Evolutionary conservation across 2,888 invertebrate genomes (phyloP).

Genomic region (Heliconius ethilla): DNA sequence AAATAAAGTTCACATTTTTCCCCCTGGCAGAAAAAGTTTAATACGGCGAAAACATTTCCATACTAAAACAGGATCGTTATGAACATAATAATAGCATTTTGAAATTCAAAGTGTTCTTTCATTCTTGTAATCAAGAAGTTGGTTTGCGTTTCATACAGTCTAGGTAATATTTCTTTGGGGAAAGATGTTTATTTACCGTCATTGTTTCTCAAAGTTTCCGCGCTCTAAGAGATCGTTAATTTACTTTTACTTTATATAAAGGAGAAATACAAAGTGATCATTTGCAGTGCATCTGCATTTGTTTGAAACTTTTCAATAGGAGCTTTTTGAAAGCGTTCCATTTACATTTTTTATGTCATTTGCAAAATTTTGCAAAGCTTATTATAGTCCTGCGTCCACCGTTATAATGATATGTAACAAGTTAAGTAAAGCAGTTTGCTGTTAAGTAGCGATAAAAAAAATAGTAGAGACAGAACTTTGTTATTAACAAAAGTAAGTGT

Average conservation of each 20-base stretch:
- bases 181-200: slow-evolving; percentile 37
- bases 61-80: slow-evolving; percentile 33
- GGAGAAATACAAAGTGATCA: slow-evolving; percentile 40
- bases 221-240: slow-evolving; percentile 34
- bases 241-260: slow-evolving; percentile 41
- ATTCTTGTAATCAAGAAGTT: slow-evolving; percentile 43
- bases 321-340: slow-evolving; percentile 6
- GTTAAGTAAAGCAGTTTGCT: too few species aligned
- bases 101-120: slow-evolving; percentile 38
- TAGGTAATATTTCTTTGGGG: slow-evolving; percentile 35
- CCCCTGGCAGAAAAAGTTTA: slow-evolving; percentile 34
- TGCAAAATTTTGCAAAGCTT: too few species aligned
- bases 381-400: too few species aligned
- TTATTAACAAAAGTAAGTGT: background rate
- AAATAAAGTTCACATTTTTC: slow-evolving; percentile 30
- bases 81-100: slow-evolving; percentile 36
- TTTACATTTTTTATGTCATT: background rate
- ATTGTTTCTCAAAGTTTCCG: slow-evolving; percentile 40
- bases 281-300: slow-evolving; percentile 36
- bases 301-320: slow-evolving; percentile 21
- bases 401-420: too few species aligned
- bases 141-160: slow-evolving; percentile 32
- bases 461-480: background rate
- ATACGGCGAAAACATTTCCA: slow-evolving; percentile 31
- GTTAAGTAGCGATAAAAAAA: too few species aligned